phyloP scores from a whole-genome alignment of 1,140 invertebrate genomes.

The Eumeta japonica region DNA sequence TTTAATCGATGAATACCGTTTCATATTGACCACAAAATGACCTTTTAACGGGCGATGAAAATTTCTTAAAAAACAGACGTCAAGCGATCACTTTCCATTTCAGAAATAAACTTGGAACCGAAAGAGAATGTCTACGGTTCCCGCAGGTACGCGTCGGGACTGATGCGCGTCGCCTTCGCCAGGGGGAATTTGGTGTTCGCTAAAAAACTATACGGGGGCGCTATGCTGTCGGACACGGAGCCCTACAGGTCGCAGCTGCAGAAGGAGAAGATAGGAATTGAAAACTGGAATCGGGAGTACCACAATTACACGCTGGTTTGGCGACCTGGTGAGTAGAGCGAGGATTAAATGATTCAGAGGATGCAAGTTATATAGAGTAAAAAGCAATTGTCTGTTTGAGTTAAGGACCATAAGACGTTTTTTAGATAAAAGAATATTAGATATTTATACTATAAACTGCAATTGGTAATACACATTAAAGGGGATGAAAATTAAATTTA shows the following conservation, averaged over 20 bases:
- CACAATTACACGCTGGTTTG: constrained; percentile 67
- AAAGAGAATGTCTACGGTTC: constrained; percentile 53
- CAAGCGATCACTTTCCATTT: too few species aligned
- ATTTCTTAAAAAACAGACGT: too few species aligned
- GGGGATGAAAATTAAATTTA: too few species aligned
- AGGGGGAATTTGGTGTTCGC: constrained; percentile 45
- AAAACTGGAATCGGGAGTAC: constrained; percentile 63
- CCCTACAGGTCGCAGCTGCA: constrained; percentile 32
- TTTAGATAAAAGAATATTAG: too few species aligned
- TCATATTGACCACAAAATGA: too few species aligned
- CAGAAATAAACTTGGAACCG: constrained; percentile 62
- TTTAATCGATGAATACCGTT: too few species aligned
- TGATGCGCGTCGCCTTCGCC: constrained; percentile 52
- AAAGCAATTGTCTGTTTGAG: neutral
- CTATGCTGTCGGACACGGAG: constrained; percentile 36
- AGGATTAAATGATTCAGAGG: neutral
- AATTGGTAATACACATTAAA: too few species aligned
- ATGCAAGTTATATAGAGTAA: neutral
- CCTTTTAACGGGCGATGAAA: too few species aligned
- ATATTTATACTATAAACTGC: too few species aligned
- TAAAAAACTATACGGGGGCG: constrained; percentile 44
- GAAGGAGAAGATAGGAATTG: constrained; percentile 37
- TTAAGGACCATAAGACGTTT: too few species aligned
- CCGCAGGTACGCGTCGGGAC: constrained; percentile 54
- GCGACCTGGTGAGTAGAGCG: constrained; percentile 52